phyloP scores from a whole-genome alignment of 30 jellyfish, hydroid and myxozoan species.

The Aurelia aurita region DNA sequence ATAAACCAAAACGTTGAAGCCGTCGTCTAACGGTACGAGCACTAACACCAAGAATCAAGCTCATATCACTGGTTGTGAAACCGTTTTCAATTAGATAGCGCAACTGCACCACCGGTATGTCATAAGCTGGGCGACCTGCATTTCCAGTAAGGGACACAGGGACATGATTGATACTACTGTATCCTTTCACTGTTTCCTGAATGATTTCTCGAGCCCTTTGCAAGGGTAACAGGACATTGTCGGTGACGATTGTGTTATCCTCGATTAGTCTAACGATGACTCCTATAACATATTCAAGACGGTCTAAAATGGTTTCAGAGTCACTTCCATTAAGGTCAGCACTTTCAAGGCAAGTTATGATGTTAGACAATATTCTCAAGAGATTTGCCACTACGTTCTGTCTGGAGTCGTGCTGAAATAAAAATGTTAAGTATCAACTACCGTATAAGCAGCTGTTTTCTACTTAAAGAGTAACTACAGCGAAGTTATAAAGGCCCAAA shows the following conservation, averaged over 20 bases:
- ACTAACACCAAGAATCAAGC: slow-evolving; percentile 24
- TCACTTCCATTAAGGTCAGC: background rate
- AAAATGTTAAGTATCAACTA: background rate
- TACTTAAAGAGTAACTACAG: too few species aligned
- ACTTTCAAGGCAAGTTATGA: background rate
- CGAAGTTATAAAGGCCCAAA: too few species aligned
- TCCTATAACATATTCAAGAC: background rate
- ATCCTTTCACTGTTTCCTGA: background rate
- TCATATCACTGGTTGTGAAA: background rate
- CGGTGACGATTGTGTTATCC: background rate
- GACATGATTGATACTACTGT: background rate
- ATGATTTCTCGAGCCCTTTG: background rate
- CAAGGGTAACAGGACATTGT: background rate
- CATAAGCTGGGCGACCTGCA: background rate
- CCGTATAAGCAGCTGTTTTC: too few species aligned
- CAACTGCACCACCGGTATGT: background rate
- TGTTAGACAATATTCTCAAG: background rate
- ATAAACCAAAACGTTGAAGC: background rate
- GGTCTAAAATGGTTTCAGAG: background rate
- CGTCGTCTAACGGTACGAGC: slow-evolving; percentile 5
- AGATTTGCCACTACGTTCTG: background rate
- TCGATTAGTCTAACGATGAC: background rate
- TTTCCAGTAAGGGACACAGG: too few species aligned
- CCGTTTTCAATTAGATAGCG: background rate
- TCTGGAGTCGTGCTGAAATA: background rate